Evolutionary conservation across 2,797 vertebrate genomes (phyloP).

Genomic region (Lagorchestes hirsutus): DNA sequence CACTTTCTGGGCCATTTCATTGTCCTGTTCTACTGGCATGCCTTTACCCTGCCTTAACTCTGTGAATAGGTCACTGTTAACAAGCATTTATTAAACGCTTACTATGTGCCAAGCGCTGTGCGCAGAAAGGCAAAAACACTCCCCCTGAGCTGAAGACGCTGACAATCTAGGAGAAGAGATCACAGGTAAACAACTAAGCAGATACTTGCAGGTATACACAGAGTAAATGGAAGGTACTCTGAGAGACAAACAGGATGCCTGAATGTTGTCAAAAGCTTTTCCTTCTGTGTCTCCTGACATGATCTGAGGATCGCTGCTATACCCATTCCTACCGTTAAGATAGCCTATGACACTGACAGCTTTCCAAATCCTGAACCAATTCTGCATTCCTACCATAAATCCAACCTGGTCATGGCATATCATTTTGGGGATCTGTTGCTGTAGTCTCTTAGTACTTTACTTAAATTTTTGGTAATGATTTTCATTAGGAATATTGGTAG

Average conservation of each 20-base stretch:
- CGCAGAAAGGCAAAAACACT: background rate
- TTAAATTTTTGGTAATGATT: background rate
- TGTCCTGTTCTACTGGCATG: background rate
- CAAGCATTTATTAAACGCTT: background rate
- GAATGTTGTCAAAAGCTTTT: background rate
- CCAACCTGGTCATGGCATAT: background rate
- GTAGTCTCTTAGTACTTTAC: background rate
- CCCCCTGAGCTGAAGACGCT: background rate
- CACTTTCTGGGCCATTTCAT: slow-evolving; percentile 38
- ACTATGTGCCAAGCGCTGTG: background rate
- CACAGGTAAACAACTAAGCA: background rate
- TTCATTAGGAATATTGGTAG: background rate
- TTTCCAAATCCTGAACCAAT: background rate
- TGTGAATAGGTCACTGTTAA: background rate
- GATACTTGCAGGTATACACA: background rate
- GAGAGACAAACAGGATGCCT: background rate
- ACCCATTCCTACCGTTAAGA: background rate
- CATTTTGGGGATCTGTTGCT: background rate
- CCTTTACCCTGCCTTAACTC: background rate
- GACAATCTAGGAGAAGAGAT: background rate
- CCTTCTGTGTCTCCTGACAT: background rate
- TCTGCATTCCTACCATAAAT: background rate
- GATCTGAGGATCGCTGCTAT: background rate
- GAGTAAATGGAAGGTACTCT: background rate
- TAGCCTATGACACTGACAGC: background rate